These are phyloP conservation scores for Galendromus occidentalis DNA, from an alignment of 1,140 invertebrate genomes.

Conservation along the genomic window DNA sequence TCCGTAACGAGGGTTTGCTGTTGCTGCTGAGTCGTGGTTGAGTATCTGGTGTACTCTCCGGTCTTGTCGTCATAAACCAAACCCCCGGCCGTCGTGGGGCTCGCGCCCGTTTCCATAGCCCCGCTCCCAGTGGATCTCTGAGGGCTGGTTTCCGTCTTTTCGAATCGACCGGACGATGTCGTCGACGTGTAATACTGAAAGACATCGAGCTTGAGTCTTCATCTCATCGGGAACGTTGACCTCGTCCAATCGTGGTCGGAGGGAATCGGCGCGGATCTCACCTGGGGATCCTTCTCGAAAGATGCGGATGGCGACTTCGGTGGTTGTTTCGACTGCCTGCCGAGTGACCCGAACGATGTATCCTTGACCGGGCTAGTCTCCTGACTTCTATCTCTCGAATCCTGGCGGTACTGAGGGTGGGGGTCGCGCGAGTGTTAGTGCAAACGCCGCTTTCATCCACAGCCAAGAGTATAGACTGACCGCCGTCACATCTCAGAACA, in stretches of 20 bases:
- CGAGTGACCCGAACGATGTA: not conserved
- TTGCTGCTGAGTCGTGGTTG: constrained; percentile 25
- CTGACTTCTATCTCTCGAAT: constrained; percentile 1
- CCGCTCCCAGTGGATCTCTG: not conserved
- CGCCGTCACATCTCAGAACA: too few relatives aligned
- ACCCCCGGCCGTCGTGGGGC: not conserved
- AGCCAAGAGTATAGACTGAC: too few relatives aligned
- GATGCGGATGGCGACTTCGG: not conserved
- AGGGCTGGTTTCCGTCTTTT: not conserved
- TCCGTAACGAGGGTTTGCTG: constrained; percentile 24
- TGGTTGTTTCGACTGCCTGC: not conserved
- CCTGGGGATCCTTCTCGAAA: constrained; percentile 6
- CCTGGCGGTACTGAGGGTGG: constrained; percentile 10
- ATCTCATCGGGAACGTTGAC: too few relatives aligned
- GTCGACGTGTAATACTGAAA: constrained; percentile 7
- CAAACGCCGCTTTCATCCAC: not conserved
- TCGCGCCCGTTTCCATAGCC: not conserved
- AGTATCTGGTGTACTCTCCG: constrained; percentile 18
- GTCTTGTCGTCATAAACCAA: not conserved
- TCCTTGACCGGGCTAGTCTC: constrained; percentile 1
- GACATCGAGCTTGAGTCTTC: too few relatives aligned
- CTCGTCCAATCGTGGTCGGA: not conserved
- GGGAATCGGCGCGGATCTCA: not conserved
- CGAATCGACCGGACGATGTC: not conserved
- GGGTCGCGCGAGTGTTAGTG: constrained; percentile 10